Evolutionary conservation across 2,113 vertebrate species (phyloP).

Genomic region (Notothenia coriiceps): DNA sequence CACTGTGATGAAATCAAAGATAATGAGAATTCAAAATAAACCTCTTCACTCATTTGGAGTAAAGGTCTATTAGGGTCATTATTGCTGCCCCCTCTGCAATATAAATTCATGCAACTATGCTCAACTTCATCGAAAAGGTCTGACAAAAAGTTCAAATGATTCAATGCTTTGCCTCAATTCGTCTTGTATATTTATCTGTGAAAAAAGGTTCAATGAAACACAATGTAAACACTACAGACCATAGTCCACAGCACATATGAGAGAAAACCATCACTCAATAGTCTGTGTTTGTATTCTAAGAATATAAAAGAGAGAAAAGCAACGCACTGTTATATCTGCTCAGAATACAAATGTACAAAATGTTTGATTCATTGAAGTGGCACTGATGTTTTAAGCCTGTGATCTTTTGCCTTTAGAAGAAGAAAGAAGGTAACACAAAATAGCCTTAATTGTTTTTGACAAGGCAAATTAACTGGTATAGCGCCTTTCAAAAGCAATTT

Average conservation of each 20-base stretch:
- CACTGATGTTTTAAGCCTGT: not conserved
- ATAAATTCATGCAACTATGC: not conserved
- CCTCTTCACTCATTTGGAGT: not conserved
- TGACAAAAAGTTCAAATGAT: not conserved
- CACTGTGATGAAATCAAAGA: not conserved
- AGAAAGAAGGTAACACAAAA: not conserved
- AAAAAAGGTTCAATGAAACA: not conserved
- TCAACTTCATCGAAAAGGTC: not conserved
- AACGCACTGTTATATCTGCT: not conserved
- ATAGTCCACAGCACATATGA: not conserved
- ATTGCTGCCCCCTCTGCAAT: no score
- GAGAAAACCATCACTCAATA: not conserved
- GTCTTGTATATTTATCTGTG: not conserved
- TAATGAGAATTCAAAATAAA: not conserved
- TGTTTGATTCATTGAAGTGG: not conserved
- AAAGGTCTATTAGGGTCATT: not conserved
- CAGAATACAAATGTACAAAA: not conserved
- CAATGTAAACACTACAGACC: not conserved
- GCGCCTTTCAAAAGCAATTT: not conserved
- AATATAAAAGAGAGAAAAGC: not conserved
- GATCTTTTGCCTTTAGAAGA: not conserved
- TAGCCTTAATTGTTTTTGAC: no score
- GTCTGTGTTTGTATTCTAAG: not conserved
- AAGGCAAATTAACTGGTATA: not conserved
- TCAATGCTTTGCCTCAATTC: not conserved